These are phyloP conservation scores for Epiblema foenella DNA, from an alignment of 2,888 invertebrate genomes.

Conservation along the genomic window DNA sequence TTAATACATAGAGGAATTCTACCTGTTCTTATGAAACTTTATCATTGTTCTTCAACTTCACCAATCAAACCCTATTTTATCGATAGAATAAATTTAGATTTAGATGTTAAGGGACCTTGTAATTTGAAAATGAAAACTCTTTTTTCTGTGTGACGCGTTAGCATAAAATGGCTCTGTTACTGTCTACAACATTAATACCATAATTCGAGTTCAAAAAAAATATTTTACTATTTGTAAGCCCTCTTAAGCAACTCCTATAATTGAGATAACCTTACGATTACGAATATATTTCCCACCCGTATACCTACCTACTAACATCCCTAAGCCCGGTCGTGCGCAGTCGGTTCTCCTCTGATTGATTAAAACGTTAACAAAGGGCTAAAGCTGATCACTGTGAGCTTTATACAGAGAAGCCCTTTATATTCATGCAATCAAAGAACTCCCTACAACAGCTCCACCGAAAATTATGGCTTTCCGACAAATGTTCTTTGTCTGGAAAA, in stretches of 20 bases:
- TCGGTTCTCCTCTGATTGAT: constrained; percentile 76
- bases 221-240: no score
- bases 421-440: constrained; percentile 79
- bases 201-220: no score
- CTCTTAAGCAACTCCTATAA: constrained; percentile 1
- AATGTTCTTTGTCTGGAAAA: constrained; percentile 54
- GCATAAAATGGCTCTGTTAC: no score
- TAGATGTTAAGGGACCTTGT: no score
- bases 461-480: constrained; percentile 69
- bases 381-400: constrained; percentile 79
- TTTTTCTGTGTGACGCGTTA: no score
- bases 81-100: background rate
- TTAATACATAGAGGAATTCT: no score
- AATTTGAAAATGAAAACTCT: no score
- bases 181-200: no score
- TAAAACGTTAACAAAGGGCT: constrained; percentile 83
- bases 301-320: constrained; percentile 45
- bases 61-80: background rate
- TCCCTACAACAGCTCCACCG: constrained; percentile 68
- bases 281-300: constrained; percentile 35
- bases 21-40: no score
- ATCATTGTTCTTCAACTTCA: background rate
- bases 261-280: constrained; percentile 18
- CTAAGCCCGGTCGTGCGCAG: constrained; percentile 51
- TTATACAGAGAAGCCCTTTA: constrained; percentile 79